A percentile compares a stretch with the other conserved stretches of the same genome.
phyloP scores from a whole-genome alignment of 2,888 invertebrate genomes.

The Rhagonycha fulva region DNA sequence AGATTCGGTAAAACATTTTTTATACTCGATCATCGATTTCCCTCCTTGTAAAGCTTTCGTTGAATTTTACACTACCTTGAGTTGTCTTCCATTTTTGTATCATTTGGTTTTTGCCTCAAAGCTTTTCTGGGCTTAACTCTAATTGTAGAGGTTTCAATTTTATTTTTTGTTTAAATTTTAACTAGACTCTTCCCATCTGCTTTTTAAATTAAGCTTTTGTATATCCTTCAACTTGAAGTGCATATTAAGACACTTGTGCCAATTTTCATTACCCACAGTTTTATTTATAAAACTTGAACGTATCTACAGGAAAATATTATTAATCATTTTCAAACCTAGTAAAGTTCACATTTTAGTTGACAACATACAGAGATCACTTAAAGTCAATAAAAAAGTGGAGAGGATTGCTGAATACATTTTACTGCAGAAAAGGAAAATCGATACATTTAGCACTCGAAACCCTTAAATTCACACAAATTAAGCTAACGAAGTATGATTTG shows the following conservation, averaged over 20 bases:
- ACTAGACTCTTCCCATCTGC: background rate
- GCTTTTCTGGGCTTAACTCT: background rate
- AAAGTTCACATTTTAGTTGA: background rate
- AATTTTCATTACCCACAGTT: too few species aligned
- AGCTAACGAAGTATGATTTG: background rate
- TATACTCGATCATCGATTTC: background rate
- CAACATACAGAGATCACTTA: background rate
- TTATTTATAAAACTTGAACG: background rate
- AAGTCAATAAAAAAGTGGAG: background rate
- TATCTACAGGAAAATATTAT: background rate
- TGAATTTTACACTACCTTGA: background rate
- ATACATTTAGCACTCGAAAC: background rate
- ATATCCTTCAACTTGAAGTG: too few species aligned
- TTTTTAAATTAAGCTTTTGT: background rate
- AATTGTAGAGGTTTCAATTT: background rate
- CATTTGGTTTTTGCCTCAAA: background rate
- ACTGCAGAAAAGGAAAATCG: background rate
- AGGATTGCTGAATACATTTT: background rate
- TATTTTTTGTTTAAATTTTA: background rate
- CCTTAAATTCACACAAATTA: background rate
- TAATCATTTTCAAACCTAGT: background rate
- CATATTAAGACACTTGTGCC: too few species aligned
- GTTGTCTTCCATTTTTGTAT: background rate
- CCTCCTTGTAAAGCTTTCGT: background rate
- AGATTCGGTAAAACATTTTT: background rate